Conservation (phyloP, 2,888 invertebrate species). For the Diarsia mendica region DNA sequence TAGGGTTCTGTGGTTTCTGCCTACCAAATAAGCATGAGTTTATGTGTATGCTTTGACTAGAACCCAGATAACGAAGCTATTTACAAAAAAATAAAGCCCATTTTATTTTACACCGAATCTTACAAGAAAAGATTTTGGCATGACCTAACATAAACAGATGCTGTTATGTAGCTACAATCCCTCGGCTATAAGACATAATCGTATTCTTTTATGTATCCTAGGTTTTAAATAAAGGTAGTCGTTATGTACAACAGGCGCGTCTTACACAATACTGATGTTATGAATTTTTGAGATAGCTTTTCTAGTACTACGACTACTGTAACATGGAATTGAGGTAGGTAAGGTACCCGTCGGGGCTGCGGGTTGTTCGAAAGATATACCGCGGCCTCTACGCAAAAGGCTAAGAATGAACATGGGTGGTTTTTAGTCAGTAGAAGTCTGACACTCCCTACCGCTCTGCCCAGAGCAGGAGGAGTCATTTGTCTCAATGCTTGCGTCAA, state of each 20-base stretch:
- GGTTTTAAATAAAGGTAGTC: conserved; percentile 36
- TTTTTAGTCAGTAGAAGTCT: no score
- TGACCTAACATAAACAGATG: not conserved
- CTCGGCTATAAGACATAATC: conserved; percentile 25
- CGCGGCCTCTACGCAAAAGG: no score
- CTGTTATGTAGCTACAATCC: conserved; percentile 15
- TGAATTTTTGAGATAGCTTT: conserved; percentile 8
- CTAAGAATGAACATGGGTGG: no score
- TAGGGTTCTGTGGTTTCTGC: no score
- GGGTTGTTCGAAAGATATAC: no score
- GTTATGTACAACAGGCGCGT: conserved; percentile 40
- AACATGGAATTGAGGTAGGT: not conserved
- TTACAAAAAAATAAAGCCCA: not conserved
- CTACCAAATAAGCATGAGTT: no score
- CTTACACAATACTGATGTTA: conserved; percentile 24
- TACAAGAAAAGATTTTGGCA: not conserved
- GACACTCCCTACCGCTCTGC: no score
- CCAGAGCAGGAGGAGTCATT: no score
- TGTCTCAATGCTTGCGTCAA: no score
- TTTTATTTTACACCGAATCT: not conserved
- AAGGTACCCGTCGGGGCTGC: not conserved
- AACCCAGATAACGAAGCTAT: not conserved
- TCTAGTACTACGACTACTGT: not conserved
- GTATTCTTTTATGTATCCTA: conserved; percentile 45
- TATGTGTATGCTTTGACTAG: not conserved